These are phyloP conservation scores for Oreortyx pictus DNA, from an alignment of 2,797 vertebrate genomes.

Conservation along the genomic window DNA sequence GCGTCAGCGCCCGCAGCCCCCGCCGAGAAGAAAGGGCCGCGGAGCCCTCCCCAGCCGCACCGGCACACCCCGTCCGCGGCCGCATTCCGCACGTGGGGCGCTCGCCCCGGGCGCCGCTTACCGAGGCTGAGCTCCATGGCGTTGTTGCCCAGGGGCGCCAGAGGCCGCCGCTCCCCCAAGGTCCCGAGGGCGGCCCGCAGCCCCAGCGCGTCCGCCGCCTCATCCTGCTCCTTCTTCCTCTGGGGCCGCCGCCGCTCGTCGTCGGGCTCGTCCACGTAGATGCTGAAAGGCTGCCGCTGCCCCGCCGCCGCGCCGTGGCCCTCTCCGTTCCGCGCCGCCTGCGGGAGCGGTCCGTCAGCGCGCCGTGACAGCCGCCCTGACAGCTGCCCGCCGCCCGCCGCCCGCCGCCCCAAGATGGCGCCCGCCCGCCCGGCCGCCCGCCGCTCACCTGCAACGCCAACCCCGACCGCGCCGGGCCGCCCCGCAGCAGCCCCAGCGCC, in stretches of 20 bases:
- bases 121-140: slow-evolving; percentile 90
- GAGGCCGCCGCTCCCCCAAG: slow-evolving; percentile 83
- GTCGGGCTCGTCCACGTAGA: slow-evolving; percentile 88
- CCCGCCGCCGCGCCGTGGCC: background rate
- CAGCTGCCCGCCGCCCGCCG: background rate
- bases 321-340: slow-evolving; percentile 8
- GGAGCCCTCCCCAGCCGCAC: too few relatives aligned
- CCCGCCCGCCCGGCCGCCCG: background rate
- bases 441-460: slow-evolving; percentile 60
- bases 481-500: slow-evolving; percentile 85
- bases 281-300: slow-evolving; percentile 84
- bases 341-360: background rate
- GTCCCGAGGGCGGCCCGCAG: slow-evolving; percentile 79
- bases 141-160: slow-evolving; percentile 83
- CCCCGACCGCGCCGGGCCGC: slow-evolving; percentile 27
- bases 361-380: background rate
- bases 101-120: slow-evolving; percentile 53
- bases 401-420: background rate
- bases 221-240: slow-evolving; percentile 64
- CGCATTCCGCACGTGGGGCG: too few relatives aligned
- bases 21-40: too few relatives aligned
- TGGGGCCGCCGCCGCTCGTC: slow-evolving; percentile 74
- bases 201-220: slow-evolving; percentile 42
- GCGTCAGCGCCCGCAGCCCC: too few relatives aligned
- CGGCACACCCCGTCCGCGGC: too few relatives aligned